Percentiles rank a stretch among this genome's conserved stretches.
Evolutionary conservation across 2,797 vertebrate species (phyloP).

Genomic region (Argyrosomus regius): DNA sequence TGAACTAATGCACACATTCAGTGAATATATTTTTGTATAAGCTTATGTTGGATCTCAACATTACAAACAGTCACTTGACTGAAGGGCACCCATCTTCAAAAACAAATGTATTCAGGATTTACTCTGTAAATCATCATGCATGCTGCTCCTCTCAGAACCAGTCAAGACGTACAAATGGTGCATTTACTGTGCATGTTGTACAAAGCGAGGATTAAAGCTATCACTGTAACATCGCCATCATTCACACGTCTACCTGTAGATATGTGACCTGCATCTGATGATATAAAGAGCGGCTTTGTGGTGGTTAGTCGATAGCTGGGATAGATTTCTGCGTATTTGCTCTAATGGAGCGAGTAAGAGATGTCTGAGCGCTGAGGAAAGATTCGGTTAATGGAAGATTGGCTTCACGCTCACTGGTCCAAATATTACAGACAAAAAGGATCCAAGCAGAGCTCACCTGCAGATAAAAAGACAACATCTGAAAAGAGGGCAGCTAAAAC

Average conservation of each 20-base stretch:
- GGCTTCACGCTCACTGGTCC: conserved; percentile 61
- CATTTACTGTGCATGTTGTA: neutral
- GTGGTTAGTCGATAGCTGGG: conserved; percentile 33
- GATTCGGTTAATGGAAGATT: conserved; percentile 54
- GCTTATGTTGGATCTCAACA: neutral
- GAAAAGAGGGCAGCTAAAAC: neutral
- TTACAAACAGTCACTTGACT: neutral
- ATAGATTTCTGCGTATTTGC: conserved; percentile 52
- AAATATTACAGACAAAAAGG: conserved; percentile 25
- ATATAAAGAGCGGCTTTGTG: conserved; percentile 7
- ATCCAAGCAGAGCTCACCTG: conserved; percentile 18
- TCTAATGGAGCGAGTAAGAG: conserved; percentile 59
- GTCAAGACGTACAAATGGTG: neutral
- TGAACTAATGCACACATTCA: neutral
- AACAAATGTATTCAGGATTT: neutral
- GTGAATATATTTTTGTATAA: neutral
- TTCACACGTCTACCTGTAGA: neutral
- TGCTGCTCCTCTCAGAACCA: neutral
- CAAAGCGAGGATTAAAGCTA: neutral
- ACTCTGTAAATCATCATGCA: neutral
- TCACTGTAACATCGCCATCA: neutral
- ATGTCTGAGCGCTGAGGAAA: conserved; percentile 55
- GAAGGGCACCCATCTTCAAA: neutral
- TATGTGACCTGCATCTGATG: conserved; percentile 20
- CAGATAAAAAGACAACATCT: neutral